Conservation (phyloP, 2,797 vertebrate genomes). For the Pseudochromis fuscus region DNA sequence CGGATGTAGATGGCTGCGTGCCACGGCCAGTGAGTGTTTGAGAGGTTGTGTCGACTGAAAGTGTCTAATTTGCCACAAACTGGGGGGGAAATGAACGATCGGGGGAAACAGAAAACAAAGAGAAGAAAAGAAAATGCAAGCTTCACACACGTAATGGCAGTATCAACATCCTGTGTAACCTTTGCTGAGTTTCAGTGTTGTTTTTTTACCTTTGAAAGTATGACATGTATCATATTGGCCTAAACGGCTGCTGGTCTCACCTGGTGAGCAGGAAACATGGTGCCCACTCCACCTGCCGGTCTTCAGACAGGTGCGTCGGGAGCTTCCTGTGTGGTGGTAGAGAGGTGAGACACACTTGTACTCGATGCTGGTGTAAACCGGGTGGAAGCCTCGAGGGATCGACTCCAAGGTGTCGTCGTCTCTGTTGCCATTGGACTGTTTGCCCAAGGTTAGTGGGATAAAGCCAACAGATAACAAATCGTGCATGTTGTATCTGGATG, state of each 20-base stretch:
- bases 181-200: no score
- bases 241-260: constrained; percentile 86
- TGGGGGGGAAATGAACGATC: constrained; percentile 71
- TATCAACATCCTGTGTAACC: no score
- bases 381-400: constrained; percentile 87
- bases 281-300: constrained; percentile 93
- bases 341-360: constrained; percentile 89
- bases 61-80: constrained; percentile 90
- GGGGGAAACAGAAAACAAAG: not conserved
- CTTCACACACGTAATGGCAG: no score
- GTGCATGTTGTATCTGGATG: constrained; percentile 74
- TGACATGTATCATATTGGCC: no score
- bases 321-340: constrained; percentile 88
- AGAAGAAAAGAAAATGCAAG: not conserved
- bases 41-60: constrained; percentile 78
- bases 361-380: constrained; percentile 88
- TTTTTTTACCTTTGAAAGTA: no score
- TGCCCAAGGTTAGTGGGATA: constrained; percentile 13
- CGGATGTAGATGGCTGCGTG: constrained; percentile 90
- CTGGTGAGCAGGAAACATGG: constrained; percentile 90
- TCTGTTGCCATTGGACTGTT: constrained; percentile 41
- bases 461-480: constrained; percentile 51
- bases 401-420: constrained; percentile 73
- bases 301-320: constrained; percentile 90
- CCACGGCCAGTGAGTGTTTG: constrained; percentile 89